Conservation (phyloP, 2,113 vertebrate genomes). For the Origma solitaria region DNA sequence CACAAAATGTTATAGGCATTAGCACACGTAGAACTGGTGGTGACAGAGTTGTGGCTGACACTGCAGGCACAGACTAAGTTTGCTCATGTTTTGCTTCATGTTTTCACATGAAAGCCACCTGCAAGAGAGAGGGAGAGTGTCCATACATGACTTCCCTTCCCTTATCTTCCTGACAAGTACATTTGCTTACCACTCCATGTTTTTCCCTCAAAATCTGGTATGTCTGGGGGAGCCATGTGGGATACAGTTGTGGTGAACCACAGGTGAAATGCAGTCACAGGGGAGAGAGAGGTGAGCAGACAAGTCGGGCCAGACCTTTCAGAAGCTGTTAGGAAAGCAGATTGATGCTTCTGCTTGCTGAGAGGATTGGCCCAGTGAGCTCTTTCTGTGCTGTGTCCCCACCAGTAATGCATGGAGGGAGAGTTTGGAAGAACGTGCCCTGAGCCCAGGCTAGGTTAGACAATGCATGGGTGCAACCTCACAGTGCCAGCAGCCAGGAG, state of each 20-base stretch:
- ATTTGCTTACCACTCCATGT: neutral
- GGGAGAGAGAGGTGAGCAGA: neutral
- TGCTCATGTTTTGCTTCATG: neutral
- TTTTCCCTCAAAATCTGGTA: neutral
- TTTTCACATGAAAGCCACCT: neutral
- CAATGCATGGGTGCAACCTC: neutral
- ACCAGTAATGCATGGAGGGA: neutral
- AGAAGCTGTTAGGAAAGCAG: neutral
- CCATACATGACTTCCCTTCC: neutral
- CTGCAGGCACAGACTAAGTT: neutral
- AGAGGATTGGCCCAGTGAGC: neutral
- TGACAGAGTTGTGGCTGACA: neutral
- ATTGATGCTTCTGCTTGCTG: neutral
- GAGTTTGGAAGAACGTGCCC: neutral
- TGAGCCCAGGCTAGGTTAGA: neutral
- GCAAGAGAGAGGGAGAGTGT: neutral
- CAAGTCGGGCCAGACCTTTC: neutral
- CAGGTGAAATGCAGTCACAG: neutral
- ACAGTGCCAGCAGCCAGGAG: neutral
- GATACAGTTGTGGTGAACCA: neutral
- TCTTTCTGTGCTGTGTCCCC: neutral
- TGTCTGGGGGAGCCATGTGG: neutral
- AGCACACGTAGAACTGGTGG: neutral
- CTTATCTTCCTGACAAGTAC: neutral
- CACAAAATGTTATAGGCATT: neutral